phyloP scores from a whole-genome alignment of 1,140 invertebrate genomes.

The Spodoptera litura region DNA sequence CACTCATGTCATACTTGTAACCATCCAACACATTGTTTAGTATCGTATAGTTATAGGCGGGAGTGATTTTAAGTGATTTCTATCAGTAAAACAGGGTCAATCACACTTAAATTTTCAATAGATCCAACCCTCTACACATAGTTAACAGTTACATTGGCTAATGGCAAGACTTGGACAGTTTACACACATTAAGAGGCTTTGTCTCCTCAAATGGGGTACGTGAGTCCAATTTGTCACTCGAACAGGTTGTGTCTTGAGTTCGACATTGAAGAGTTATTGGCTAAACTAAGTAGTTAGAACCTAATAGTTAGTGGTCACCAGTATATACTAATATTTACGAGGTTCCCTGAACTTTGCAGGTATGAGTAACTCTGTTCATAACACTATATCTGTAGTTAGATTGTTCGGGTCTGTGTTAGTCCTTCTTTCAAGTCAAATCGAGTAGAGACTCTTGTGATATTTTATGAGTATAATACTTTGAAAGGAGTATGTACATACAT shows the following conservation, averaged over 20 bases:
- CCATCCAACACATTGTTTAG: too few species aligned
- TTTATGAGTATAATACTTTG: too few species aligned
- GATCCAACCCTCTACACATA: neutral
- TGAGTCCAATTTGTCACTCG: slow-evolving; percentile 38
- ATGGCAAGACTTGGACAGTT: slow-evolving; percentile 38
- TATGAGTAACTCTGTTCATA: slow-evolving; percentile 1
- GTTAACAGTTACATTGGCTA: neutral
- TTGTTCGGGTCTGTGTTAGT: neutral
- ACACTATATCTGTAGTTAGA: neutral
- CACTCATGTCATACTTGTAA: too few species aligned
- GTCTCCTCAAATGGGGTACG: slow-evolving; percentile 39
- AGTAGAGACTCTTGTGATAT: too few species aligned
- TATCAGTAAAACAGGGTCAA: neutral
- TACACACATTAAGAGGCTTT: slow-evolving; percentile 44
- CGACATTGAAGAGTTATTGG: slow-evolving; percentile 17
- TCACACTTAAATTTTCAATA: slow-evolving; percentile 17
- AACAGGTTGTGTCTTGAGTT: slow-evolving; percentile 24
- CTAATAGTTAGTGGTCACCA: slow-evolving; percentile 23
- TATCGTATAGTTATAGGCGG: too few species aligned
- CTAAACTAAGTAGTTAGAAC: slow-evolving; percentile 37
- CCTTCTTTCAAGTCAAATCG: too few species aligned
- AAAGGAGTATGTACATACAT: too few species aligned
- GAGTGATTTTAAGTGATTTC: too few species aligned
- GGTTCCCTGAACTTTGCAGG: neutral
- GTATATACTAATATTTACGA: slow-evolving; percentile 27